A percentile compares a stretch with the other conserved stretches of the same genome.
Conservation (phyloP, 2,113 vertebrate genomes). For the Furnarius figulus region DNA sequence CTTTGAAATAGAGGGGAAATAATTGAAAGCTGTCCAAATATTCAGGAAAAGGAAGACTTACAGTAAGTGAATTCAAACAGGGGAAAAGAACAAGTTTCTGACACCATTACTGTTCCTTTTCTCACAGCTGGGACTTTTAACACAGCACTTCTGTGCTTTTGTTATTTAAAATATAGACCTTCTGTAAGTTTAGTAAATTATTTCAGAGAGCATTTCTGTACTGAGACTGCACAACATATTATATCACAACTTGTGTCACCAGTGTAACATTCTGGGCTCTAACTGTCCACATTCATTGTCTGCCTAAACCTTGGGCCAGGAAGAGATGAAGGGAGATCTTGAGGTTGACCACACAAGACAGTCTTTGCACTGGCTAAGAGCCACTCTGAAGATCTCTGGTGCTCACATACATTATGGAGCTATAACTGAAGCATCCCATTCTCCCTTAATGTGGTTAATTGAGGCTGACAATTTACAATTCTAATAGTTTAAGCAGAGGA, state of each 20-base stretch:
- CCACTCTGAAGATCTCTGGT: background rate
- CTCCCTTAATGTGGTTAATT: background rate
- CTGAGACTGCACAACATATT: background rate
- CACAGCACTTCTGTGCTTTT: background rate
- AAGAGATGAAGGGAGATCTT: background rate
- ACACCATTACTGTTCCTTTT: background rate
- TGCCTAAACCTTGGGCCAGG: background rate
- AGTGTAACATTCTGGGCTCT: background rate
- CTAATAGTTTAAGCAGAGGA: background rate
- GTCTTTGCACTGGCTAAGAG: background rate
- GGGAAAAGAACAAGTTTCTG: background rate
- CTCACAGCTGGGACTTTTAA: background rate
- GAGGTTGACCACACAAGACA: no score
- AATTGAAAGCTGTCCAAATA: background rate
- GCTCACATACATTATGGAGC: background rate
- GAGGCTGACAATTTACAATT: background rate
- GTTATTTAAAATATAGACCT: background rate
- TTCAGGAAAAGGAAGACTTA: background rate
- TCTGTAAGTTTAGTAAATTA: background rate
- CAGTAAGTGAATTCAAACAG: background rate
- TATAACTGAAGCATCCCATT: background rate
- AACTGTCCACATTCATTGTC: background rate
- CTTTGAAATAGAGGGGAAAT: background rate
- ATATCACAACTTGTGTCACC: background rate
- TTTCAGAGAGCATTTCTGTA: background rate